Percentiles rank a stretch among this genome's conserved stretches.
Conservation (phyloP, 1,140 invertebrate genomes). For the Zophobas morio region DNA sequence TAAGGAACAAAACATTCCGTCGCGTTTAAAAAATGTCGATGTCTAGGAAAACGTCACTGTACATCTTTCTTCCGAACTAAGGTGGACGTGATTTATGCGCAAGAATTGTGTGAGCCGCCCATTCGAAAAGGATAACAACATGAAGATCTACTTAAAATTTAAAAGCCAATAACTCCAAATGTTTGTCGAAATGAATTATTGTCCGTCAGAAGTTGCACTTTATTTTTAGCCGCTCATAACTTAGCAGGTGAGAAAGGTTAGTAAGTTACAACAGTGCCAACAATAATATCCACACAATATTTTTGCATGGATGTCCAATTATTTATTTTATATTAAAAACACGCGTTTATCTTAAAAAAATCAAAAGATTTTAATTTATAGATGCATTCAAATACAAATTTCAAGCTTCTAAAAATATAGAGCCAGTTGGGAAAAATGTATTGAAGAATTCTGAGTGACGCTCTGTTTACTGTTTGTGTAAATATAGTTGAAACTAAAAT, state of each 20-base stretch:
- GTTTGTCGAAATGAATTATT: constrained; percentile 44
- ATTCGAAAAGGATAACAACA: not conserved
- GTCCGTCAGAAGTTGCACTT: constrained; percentile 47
- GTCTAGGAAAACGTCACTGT: too few relatives aligned
- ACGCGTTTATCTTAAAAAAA: not conserved
- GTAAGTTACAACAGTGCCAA: constrained; percentile 47
- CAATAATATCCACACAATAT: constrained; percentile 46
- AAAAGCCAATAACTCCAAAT: constrained; percentile 28
- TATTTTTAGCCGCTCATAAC: constrained; percentile 44
- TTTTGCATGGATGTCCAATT: constrained; percentile 16
- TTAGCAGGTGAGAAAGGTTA: constrained; percentile 52
- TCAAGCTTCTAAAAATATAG: constrained; percentile 12
- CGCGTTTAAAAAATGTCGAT: not conserved
- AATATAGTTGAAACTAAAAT: constrained; percentile 44
- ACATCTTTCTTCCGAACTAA: not conserved
- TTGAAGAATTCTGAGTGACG: constrained; percentile 32
- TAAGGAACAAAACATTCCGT: not conserved
- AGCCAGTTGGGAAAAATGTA: constrained; percentile 17
- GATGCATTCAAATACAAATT: constrained; percentile 7
- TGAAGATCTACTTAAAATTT: constrained; percentile 19
- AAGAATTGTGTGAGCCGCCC: not conserved
- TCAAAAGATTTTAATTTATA: constrained; percentile 12
- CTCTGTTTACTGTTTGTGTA: constrained; percentile 46
- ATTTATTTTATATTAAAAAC: constrained; percentile 19
- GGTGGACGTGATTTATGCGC: not conserved